Conservation (phyloP, 2,888 invertebrate species). For the Timandra comae region DNA sequence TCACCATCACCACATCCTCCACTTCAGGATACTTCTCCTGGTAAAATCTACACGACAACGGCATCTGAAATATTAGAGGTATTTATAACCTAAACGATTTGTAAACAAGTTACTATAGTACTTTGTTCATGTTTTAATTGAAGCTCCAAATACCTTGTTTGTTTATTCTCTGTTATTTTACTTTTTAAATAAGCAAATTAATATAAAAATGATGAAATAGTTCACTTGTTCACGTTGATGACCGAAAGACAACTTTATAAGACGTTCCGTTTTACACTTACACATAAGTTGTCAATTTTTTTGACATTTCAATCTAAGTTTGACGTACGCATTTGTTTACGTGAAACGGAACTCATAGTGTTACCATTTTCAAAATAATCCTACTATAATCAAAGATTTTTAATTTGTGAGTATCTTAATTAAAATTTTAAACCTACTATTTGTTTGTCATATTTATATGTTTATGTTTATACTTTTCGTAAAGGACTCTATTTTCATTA, state of each 20-base stretch:
- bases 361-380: background rate
- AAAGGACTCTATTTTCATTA: too few species aligned
- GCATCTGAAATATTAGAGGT: slow-evolving; percentile 78
- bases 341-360: slow-evolving; percentile 3
- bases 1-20: slow-evolving; percentile 99
- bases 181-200: slow-evolving; percentile 27
- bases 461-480: too few species aligned
- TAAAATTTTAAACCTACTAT: too few species aligned
- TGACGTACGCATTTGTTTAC: too few species aligned
- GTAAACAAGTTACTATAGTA: slow-evolving; percentile 6
- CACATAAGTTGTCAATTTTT: background rate
- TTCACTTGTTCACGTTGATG: slow-evolving; percentile 65
- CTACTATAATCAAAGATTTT: too few species aligned
- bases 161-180: slow-evolving; percentile 26
- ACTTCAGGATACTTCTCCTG: slow-evolving; percentile 98
- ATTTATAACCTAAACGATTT: slow-evolving; percentile 52
- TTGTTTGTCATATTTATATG: too few species aligned
- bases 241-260: slow-evolving; percentile 32
- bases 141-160: slow-evolving; percentile 37
- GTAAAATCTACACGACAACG: slow-evolving; percentile 97
- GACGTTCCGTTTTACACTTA: slow-evolving; percentile 29
- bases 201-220: slow-evolving; percentile 54
- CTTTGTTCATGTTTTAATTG: background rate
- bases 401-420: too few species aligned
- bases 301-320: slow-evolving; percentile 5